Evolutionary conservation across 1,140 invertebrate species (phyloP).

Genomic region (Drosophila athabasca): DNA sequence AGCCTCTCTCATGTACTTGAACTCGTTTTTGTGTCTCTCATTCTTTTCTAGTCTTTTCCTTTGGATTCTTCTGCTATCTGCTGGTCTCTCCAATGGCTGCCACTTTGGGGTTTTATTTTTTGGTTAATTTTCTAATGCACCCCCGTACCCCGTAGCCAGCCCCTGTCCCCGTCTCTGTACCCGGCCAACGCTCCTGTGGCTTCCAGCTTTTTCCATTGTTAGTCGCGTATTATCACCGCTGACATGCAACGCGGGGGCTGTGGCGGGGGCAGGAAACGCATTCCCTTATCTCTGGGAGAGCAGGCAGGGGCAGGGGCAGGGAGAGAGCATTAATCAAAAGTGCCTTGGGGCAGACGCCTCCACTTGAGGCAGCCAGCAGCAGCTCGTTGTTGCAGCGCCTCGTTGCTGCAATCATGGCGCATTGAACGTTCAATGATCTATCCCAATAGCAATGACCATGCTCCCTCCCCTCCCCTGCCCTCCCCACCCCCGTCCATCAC

Average conservation of each 20-base stretch:
- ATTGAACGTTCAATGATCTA: conserved; percentile 80
- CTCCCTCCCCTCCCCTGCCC: neutral
- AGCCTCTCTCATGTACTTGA: conserved; percentile 58
- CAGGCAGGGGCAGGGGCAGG: neutral
- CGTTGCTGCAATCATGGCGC: conserved; percentile 43
- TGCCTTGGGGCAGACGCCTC: conserved; percentile 69
- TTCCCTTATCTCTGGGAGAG: conserved; percentile 33
- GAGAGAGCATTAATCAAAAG: conserved; percentile 66
- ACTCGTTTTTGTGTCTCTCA: conserved; percentile 54
- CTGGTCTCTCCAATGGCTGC: conserved; percentile 10
- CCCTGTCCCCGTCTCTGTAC: neutral
- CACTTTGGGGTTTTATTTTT: conserved; percentile 17
- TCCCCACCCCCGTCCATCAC: too few species aligned
- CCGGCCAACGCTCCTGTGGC: neutral
- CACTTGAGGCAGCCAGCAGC: conserved; percentile 50
- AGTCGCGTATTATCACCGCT: conserved; percentile 60
- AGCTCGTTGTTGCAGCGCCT: neutral
- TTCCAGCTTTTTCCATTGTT: conserved; percentile 38
- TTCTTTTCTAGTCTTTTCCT: conserved; percentile 14
- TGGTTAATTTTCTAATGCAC: conserved; percentile 30
- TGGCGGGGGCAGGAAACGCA: conserved; percentile 63
- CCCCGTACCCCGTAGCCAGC: too few species aligned
- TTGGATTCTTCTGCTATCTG: conserved; percentile 19
- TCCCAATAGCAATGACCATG: conserved; percentile 67
- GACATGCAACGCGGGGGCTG: conserved; percentile 48